These are phyloP conservation scores for Buceros bicornis DNA, from an alignment of 2,797 vertebrate genomes.

Conservation along the genomic window DNA sequence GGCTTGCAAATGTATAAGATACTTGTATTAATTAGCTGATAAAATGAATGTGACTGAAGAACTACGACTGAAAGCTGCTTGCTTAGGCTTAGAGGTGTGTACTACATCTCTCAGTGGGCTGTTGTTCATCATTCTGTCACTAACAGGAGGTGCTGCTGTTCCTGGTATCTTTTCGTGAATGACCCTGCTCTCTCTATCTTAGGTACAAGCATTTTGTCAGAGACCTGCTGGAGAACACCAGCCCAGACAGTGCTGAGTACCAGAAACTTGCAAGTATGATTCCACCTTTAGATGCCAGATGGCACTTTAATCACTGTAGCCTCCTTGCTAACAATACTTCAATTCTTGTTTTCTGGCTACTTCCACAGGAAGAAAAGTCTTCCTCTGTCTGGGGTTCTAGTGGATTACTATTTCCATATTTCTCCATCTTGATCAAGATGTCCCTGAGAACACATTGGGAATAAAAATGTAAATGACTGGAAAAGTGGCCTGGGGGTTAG, in stretches of 20 bases:
- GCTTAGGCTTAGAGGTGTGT: neutral
- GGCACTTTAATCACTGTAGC: neutral
- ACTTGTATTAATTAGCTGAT: neutral
- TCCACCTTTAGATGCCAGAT: neutral
- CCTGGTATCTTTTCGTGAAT: neutral
- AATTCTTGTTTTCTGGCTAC: neutral
- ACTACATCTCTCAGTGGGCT: neutral
- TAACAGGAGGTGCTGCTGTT: neutral
- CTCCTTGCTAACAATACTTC: neutral
- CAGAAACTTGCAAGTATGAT: slow-evolving; percentile 88
- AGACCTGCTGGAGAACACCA: slow-evolving; percentile 89
- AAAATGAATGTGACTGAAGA: neutral
- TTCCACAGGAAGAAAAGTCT: neutral
- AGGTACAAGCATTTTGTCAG: slow-evolving; percentile 90
- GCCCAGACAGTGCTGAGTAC: slow-evolving; percentile 83
- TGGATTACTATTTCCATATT: neutral
- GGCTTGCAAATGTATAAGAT: neutral
- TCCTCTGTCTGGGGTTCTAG: neutral
- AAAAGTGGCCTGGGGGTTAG: neutral
- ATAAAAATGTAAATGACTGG: neutral
- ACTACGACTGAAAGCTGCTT: neutral
- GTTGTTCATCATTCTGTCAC: neutral
- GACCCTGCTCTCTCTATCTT: slow-evolving; percentile 10
- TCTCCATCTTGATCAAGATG: neutral
- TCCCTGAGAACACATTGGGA: neutral